Base-by-base conservation (phyloP, 2,888 invertebrate species). In the Orthonychiurus folsomi region DNA sequence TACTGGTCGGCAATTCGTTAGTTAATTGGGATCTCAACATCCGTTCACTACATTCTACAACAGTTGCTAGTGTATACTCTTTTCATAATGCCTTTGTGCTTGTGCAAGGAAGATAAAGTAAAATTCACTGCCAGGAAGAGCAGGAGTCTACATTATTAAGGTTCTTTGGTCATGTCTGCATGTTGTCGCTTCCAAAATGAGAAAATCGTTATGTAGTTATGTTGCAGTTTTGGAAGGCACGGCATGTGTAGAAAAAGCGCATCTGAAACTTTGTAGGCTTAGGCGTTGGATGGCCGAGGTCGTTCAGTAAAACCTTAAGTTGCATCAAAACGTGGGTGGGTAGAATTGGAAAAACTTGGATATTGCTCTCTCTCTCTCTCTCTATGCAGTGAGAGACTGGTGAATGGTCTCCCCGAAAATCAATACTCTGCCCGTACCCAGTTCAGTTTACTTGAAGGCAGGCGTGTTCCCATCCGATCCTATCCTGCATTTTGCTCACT, bases 181-280 rank as follows among this genome's bases (percentile, higher is more conserved):
- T 37, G 37, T 15, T 15, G 5, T 37, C 37, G 37, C 37, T 37
- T 9, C 15, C 37, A 37, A 37, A 5, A 37, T 37, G 15, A 15
- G 37, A 37, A 37, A 37, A 9, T 15, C 5, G 15, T 37, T 37
- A 5, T 37, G 37, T 9, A 9, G 9, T 37, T 5, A 37, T 37
- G 37, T 37, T 37, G 37, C 37, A 37, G 15, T 37, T 37, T 37
- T 9, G 5, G 15, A 37, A 37, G 15, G 9, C 15, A 37, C 37
- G 37, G n/a, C n/a, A n/a, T n/a, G n/a, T n/a, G n/a, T n/a, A n/a
- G n/a, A 37, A 37, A 37, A 37, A 37, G 37, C 37, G 37, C 37
- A 37, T 37, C 37, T 9, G 37, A 37, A n/a, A n/a, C n/a, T n/a
- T n/a, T n/a, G n/a, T n/a, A n/a, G n/a, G n/a, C n/a, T n/a, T n/a